Base-by-base conservation (phyloP, 2,888 invertebrate species). In the Drosophila setosimentum region DNA sequence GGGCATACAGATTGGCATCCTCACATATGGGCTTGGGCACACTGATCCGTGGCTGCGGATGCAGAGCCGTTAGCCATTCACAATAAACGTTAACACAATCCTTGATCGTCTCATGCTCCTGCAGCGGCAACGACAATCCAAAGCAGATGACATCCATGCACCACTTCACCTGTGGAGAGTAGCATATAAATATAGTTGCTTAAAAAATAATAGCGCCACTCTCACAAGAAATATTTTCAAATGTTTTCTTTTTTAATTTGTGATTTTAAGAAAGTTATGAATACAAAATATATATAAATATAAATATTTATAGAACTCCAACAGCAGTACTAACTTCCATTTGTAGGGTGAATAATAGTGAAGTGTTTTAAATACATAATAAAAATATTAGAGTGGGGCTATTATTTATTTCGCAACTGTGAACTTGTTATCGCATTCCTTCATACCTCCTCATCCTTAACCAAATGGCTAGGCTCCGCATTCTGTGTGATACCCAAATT, bases 41-140 rank as follows among this genome's bases (percentile, higher is more conserved):
- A 82, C 97, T 97, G 62, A 97, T 95, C 90, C 97, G 97, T 1
- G 98, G 97, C 32, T 95, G 95, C 30, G 96, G 96, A 80, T 97
- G 95, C 75, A 99, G 94, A 3, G 98, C 97, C 0, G 97, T 96
- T 78, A 99, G 94, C 99, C 99, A 99, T 91, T 99, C 98, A 93
- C 98, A 99, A 92, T 99, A 99, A 40, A 99, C 97, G 92, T 97
- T 97, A 49, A 99, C 99, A 92, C 99, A 99, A 93, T 99, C 98
- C 78, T 98, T 96, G 60, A 99, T 96, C 0, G 98, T 97, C 87
- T 98, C 98, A 92, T 98, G 98, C 93, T 99, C 99, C 40, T 96
- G 95, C 54, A 99, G 94, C 0, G 98, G 98, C 51, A 99, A 94
- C 18, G 98, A 97, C 6, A 99, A 94, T 0, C 99, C 99, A 93